phyloP scores from a whole-genome alignment of 1,140 invertebrate species.

The Diabrotica virgifera region DNA sequence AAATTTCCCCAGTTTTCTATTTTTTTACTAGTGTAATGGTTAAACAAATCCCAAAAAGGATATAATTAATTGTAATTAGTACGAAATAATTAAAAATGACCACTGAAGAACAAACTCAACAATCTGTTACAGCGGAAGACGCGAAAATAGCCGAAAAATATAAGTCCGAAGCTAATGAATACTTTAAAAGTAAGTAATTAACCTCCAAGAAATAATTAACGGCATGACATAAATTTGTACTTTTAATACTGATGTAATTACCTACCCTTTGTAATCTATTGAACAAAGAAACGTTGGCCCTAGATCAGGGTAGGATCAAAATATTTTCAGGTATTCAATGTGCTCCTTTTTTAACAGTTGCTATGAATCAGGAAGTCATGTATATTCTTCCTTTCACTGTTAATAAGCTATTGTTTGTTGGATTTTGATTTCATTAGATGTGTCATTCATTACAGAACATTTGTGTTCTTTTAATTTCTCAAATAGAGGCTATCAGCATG shows the following conservation, averaged over 20 bases:
- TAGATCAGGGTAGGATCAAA: too few relatives aligned
- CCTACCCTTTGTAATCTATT: too few relatives aligned
- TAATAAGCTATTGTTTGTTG: too few relatives aligned
- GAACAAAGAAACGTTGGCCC: too few relatives aligned
- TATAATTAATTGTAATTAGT: slow-evolving; percentile 13
- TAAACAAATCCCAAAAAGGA: slow-evolving; percentile 1
- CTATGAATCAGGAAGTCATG: neutral
- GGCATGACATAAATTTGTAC: slow-evolving; percentile 3
- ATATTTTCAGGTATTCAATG: too few relatives aligned
- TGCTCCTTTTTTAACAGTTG: neutral
- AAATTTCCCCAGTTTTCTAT: slow-evolving; percentile 12
- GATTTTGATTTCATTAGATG: too few relatives aligned
- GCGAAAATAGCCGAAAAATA: slow-evolving; percentile 64
- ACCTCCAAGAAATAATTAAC: slow-evolving; percentile 20
- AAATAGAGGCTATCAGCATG: too few relatives aligned
- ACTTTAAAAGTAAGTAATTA: slow-evolving; percentile 74
- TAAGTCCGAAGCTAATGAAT: slow-evolving; percentile 81
- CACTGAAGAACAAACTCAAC: slow-evolving; percentile 19
- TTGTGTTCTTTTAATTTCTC: too few relatives aligned
- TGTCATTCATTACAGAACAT: too few relatives aligned
- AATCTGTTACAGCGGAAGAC: slow-evolving; percentile 42
- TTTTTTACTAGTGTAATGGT: slow-evolving; percentile 10
- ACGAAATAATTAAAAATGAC: slow-evolving; percentile 23
- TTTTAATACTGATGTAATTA: neutral
- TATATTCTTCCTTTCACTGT: too few relatives aligned